A percentile compares a stretch with the other conserved stretches of the same genome.
phyloP scores from a whole-genome alignment of 2,888 invertebrate species.

The Agriopis aurantiaria region DNA sequence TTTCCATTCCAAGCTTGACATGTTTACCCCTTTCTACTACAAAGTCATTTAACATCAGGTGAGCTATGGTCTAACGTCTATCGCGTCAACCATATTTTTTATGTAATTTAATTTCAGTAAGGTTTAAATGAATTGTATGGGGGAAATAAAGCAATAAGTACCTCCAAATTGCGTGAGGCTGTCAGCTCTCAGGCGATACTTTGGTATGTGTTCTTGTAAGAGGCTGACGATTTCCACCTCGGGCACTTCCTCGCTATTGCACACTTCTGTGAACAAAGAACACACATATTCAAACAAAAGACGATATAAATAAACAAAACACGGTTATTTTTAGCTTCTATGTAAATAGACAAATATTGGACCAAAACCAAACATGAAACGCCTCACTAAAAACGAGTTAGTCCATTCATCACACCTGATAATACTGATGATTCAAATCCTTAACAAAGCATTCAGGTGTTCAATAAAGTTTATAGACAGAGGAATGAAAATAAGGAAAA shows the following conservation, averaged over 20 bases:
- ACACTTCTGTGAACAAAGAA: slow-evolving; percentile 91
- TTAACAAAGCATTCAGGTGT: slow-evolving; percentile 12
- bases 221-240: slow-evolving; percentile 98
- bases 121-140: neutral
- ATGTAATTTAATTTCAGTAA: too few relatives aligned
- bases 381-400: slow-evolving; percentile 14
- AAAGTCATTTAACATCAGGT: too few relatives aligned
- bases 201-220: slow-evolving; percentile 97
- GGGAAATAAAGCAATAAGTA: slow-evolving; percentile 50
- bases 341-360: slow-evolving; percentile 5
- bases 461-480: slow-evolving; percentile 4
- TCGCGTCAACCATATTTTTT: too few relatives aligned
- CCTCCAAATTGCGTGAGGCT: slow-evolving; percentile 97
- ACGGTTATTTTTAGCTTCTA: neutral
- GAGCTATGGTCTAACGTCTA: too few relatives aligned
- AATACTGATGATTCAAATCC: slow-evolving; percentile 5
- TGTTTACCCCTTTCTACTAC: too few relatives aligned
- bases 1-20: too few relatives aligned
- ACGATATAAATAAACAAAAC: slow-evolving; percentile 21
- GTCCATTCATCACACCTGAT: slow-evolving; percentile 12
- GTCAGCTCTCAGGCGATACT: slow-evolving; percentile 97
- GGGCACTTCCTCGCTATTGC: slow-evolving; percentile 96
- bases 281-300: slow-evolving; percentile 31
- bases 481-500: slow-evolving; percentile 24
- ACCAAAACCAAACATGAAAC: slow-evolving; percentile 14